Evolutionary conservation across 2,888 invertebrate species (phyloP), one percentile per base, ranked within the genome.

Genomic region (Clitarchus hookeri): DNA sequence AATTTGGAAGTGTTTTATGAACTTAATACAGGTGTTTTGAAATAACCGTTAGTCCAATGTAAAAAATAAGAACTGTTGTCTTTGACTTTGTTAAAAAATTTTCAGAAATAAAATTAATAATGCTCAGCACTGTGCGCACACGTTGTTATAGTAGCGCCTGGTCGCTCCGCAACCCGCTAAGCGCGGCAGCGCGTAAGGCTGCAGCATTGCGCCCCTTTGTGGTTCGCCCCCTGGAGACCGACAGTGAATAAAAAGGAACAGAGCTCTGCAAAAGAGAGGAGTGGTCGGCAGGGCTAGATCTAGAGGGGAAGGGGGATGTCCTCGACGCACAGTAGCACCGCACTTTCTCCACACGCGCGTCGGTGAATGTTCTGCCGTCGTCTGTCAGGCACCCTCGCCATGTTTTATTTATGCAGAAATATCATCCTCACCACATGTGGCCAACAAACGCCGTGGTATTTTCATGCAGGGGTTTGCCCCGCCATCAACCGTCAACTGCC

Each of bases 391-490:
- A 65, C 19, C n/a, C 65, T n/a, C n/a, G 65, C 65, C 19, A 65
- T 65, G n/a, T 65, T 65, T 65, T 65, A 65, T 65, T 65, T 65
- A 65, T 65, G 65, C n/a, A 23, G 65, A n/a, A 65, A n/a, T 65
- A 65, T 19, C 65, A 23, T 65, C 8, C n/a, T 16, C 48, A 48
- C 48, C 36, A 48, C 11, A 48, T 48, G 16, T 48, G 48, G 48
- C 48, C 36, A 48, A 48, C 16, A 48, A 6, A 13, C 48, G 3
- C 48, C 12, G 48, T 16, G 48, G 48, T 48, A 8, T 48, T 36
- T 36, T 36, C 36, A 36, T 36, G 36, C 36, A 36, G 36, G 36
- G 36, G 36, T 36, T 36, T 36, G 36, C 36, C 36, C 36, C 36
- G 36, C 36, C 36, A 36, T 36, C 36, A 36, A 36, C 36, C 1